These are phyloP conservation scores for Eristalis arbustorum DNA, from an alignment of 2,888 invertebrate species.

Conservation along the genomic window DNA sequence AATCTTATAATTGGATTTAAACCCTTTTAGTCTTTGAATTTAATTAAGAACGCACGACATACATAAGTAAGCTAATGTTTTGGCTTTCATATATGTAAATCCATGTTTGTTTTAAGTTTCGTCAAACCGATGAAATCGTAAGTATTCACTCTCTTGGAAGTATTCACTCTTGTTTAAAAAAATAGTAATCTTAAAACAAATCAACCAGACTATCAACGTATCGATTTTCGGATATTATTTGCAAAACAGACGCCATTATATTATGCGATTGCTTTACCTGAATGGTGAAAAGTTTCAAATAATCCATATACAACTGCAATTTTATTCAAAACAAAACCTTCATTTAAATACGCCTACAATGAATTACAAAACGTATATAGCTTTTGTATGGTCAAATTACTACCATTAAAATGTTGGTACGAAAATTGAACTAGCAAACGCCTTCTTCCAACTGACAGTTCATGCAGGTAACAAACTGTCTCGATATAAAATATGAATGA, in stretches of 20 bases:
- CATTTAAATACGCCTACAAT: neutral
- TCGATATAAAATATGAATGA: neutral
- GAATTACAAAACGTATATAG: neutral
- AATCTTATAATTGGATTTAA: slow-evolving; percentile 57
- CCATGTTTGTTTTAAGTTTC: neutral
- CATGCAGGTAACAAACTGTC: neutral
- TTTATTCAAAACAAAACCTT: neutral
- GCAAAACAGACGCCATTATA: slow-evolving; percentile 33
- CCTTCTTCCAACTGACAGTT: slow-evolving; percentile 1
- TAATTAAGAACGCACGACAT: slow-evolving; percentile 45
- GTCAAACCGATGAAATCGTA: neutral
- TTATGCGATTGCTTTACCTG: neutral
- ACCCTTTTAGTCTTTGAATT: slow-evolving; percentile 25
- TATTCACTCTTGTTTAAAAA: neutral
- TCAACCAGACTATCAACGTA: slow-evolving; percentile 35
- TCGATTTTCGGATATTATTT: slow-evolving; percentile 32
- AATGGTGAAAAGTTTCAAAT: neutral
- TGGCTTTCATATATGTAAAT: neutral
- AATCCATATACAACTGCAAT: neutral
- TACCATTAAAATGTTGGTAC: slow-evolving; percentile 23
- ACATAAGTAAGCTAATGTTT: slow-evolving; percentile 20
- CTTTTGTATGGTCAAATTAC: neutral
- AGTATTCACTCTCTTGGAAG: neutral
- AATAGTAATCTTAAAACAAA: neutral
- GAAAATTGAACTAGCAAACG: slow-evolving; percentile 17